phyloP scores from a whole-genome alignment of 2,888 invertebrate species.

The Pandemis cinnamomeana region DNA sequence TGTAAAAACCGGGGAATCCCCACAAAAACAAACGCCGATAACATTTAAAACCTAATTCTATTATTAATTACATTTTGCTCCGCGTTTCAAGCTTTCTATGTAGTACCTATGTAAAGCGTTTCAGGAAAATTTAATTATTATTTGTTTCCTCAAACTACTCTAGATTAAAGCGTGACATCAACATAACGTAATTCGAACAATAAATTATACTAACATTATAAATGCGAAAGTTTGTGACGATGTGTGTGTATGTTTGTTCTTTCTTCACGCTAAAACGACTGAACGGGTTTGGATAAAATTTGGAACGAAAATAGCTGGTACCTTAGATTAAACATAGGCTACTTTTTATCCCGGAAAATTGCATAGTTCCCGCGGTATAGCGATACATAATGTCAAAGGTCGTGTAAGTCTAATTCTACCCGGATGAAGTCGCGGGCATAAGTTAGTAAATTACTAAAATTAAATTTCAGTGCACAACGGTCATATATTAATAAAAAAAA shows the following conservation, averaged over 20 bases:
- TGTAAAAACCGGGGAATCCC: constrained; percentile 11
- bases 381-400: too few species aligned
- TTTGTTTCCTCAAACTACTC: neutral
- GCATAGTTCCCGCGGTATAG: too few species aligned
- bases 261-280: too few species aligned
- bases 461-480: neutral
- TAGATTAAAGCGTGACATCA: too few species aligned
- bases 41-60: neutral
- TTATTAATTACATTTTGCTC: neutral
- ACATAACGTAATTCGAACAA: neutral
- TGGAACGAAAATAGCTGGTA: too few species aligned
- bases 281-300: too few species aligned
- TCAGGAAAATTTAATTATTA: neutral
- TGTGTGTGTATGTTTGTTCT: too few species aligned
- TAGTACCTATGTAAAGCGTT: neutral
- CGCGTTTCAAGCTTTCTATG: neutral
- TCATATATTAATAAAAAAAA: neutral
- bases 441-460: neutral
- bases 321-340: too few species aligned
- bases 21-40: neutral
- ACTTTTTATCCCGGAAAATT: too few species aligned
- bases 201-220: neutral
- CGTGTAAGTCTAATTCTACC: too few species aligned
- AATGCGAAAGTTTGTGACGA: too few species aligned
- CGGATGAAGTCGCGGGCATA: too few species aligned